Percentiles rank a stretch among this genome's conserved stretches.
Conservation (phyloP, 1,140 invertebrate species). For the Hestina assimilis region DNA sequence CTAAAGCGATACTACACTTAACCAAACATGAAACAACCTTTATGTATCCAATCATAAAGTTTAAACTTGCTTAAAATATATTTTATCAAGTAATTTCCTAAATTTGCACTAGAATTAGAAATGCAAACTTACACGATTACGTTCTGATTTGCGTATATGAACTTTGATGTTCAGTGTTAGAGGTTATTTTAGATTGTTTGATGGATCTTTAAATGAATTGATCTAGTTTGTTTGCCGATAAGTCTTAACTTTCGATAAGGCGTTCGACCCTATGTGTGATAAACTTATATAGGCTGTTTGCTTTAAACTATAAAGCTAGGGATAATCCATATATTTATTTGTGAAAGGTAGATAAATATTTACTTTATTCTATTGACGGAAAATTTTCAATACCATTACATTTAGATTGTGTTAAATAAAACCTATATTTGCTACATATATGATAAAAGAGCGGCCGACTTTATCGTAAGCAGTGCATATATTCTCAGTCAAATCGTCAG, state of each 20-base stretch:
- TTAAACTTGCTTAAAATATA: not conserved
- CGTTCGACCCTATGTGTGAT: conserved; percentile 37
- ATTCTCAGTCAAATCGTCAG: too few relatives aligned
- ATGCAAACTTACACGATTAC: conserved; percentile 28
- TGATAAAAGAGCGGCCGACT: too few relatives aligned
- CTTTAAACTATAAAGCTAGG: conserved; percentile 11
- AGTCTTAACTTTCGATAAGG: conserved; percentile 46
- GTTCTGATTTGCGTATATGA: conserved; percentile 13
- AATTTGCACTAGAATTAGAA: conserved; percentile 34
- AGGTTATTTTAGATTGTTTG: conserved; percentile 9
- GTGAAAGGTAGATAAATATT: too few relatives aligned
- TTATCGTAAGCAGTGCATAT: too few relatives aligned
- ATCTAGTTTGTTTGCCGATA: conserved; percentile 25
- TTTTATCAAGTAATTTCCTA: conserved; percentile 14
- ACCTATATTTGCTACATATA: too few relatives aligned
- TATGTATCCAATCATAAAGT: conserved; percentile 13
- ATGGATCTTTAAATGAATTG: conserved; percentile 1
- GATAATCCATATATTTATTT: conserved; percentile 1
- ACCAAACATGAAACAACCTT: not conserved
- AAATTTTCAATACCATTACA: too few relatives aligned
- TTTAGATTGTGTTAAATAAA: too few relatives aligned
- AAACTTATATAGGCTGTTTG: conserved; percentile 34
- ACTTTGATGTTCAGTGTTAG: conserved; percentile 17
- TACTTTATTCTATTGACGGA: too few relatives aligned
- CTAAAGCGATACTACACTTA: conserved; percentile 21